Evolutionary conservation across 2,113 vertebrate species (phyloP).

Genomic region (Phalacrocorax aristotelis): DNA sequence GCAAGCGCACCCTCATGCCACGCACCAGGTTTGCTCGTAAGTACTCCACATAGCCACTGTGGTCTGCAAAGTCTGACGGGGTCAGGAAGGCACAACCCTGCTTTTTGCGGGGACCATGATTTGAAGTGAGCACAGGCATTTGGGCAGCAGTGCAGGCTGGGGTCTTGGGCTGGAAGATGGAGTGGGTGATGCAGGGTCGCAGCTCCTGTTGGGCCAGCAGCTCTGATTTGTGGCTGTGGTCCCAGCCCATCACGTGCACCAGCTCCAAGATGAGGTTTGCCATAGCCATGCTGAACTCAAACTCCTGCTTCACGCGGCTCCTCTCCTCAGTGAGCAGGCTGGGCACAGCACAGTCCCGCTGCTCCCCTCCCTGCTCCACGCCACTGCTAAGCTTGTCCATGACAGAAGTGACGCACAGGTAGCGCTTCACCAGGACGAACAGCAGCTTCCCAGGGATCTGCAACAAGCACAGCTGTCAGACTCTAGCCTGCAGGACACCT

Average conservation of each 20-base stretch:
- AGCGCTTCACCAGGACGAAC: conserved; percentile 90
- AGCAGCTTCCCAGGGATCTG: conserved; percentile 95
- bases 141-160: neutral
- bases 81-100: conserved; percentile 74
- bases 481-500: neutral
- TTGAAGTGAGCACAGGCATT: neutral
- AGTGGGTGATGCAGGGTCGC: conserved; percentile 57
- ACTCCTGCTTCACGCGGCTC: conserved; percentile 67
- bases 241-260: conserved; percentile 90
- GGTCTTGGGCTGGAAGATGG: conserved; percentile 87
- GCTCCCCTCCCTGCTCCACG: conserved; percentile 71
- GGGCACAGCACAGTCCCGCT: conserved; percentile 49
- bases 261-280: conserved; percentile 91
- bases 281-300: conserved; percentile 92
- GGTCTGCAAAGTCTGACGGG: conserved; percentile 77
- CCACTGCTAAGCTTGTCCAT: conserved; percentile 86
- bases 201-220: neutral
- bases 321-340: conserved; percentile 10
- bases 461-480: neutral
- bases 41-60: conserved; percentile 84
- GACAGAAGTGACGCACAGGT: conserved; percentile 90
- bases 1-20: conserved; percentile 88
- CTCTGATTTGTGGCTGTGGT: neutral
- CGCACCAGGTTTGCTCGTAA: conserved; percentile 83
- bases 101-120: conserved; percentile 71